Base-by-base conservation (phyloP, 2,888 invertebrate genomes). In the Andrena trimmerana region DNA sequence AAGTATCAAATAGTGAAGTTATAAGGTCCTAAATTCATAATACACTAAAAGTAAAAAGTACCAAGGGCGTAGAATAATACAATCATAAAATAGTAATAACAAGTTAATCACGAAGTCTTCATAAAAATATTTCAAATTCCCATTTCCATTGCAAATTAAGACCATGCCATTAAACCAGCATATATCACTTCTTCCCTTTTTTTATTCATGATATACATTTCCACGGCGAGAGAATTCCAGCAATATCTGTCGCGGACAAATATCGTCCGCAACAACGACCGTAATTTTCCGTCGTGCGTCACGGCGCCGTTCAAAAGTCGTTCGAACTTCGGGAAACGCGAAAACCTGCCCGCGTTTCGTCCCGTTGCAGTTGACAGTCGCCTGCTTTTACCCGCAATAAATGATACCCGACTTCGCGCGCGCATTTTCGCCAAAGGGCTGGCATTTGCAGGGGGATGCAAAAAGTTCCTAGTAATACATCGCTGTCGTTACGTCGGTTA, bases 191-290 rank as follows among this genome's bases (percentile, higher is more conserved):
- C 31, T 20, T 54, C 16, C 67, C 67, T 16, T 16, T 20, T 13
- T 57, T 24, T 27, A 27, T 27, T 52, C 57, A 10, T 13, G 10
- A 13, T 27, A 27, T 57, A 24, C 57, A 10, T 24, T 57, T 57
- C 24, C 24, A 24, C 20, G 16, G 20, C 13, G 33, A 27, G 50
- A 27, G 52, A 60, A 57, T 54, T 48, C 57, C n/a, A 13, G 29
- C 16, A 54, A 24, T 50, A 24, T 77, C 62, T 68, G 78, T 70
- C 67, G 63, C 63, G 57, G 62, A 71, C 77, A 77, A 81, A 81
- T 68, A 81, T 57, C 68, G 57, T 68, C 71, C 63, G 62, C 71
- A 50, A 72, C 76, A 63, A 59, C 59, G 50, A 65, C 59, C 59
- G 42, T 65, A 57, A 57, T 73, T 73, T 77, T 67, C 63, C 71